A percentile compares a stretch with the other conserved stretches of the same genome.
These are phyloP conservation scores for Buphagus erythrorhynchus DNA, from an alignment of 2,797 vertebrate genomes.

Conservation along the genomic window DNA sequence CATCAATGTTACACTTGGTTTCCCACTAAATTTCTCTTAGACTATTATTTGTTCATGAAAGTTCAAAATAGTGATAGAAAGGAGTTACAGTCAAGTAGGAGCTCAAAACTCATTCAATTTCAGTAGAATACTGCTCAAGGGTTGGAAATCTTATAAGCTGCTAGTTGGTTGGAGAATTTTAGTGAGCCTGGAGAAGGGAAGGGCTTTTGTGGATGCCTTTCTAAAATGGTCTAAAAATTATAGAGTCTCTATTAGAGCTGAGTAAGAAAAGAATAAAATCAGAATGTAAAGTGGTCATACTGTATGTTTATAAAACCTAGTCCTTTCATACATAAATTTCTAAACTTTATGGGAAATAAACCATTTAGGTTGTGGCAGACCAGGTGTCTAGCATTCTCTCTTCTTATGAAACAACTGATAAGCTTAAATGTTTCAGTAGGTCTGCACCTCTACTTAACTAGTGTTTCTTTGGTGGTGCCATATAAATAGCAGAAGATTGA, in stretches of 20 bases:
- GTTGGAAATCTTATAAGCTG: background rate
- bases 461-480: background rate
- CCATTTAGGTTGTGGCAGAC: background rate
- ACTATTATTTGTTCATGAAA: background rate
- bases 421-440: background rate
- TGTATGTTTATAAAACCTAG: background rate
- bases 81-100: background rate
- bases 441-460: background rate
- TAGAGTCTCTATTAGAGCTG: background rate
- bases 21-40: background rate
- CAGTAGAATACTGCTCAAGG: background rate
- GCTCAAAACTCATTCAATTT: background rate
- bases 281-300: background rate
- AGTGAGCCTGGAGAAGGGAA: too few relatives aligned
- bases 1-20: background rate
- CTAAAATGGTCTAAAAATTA: background rate
- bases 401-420: background rate
- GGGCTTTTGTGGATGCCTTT: background rate
- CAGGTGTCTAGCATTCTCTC: background rate
- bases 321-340: background rate
- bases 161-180: background rate
- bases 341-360: background rate
- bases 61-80: background rate
- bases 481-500: background rate
- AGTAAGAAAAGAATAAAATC: background rate